Evolutionary conservation across 2,797 vertebrate genomes (phyloP).

Genomic region (Cottoperca gobio): DNA sequence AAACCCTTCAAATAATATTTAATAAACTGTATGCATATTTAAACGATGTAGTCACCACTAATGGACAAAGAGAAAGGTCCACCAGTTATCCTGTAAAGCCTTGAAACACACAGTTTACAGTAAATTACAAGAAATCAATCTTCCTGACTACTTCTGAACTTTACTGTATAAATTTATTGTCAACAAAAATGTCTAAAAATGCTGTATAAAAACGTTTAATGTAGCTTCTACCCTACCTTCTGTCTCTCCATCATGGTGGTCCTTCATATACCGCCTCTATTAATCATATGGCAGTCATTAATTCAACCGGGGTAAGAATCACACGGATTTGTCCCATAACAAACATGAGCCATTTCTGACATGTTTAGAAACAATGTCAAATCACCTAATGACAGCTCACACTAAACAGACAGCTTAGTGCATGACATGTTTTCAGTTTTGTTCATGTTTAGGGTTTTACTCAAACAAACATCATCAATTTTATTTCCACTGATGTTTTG

Average conservation of each 20-base stretch:
- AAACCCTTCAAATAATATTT: neutral
- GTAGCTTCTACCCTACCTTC: neutral
- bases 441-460: constrained; percentile 59
- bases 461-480: constrained; percentile 75
- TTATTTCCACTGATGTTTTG: constrained; percentile 40
- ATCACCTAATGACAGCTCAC: constrained; percentile 70
- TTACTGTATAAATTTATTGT: constrained; percentile 33
- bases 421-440: constrained; percentile 49
- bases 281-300: constrained; percentile 77
- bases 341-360: constrained; percentile 60
- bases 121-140: neutral
- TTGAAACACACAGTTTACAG: constrained; percentile 23
- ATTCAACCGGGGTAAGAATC: constrained; percentile 52
- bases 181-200: constrained; percentile 42
- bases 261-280: constrained; percentile 66
- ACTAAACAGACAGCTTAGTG: constrained; percentile 63
- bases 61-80: neutral
- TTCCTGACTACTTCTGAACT: constrained; percentile 19
- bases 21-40: constrained; percentile 13
- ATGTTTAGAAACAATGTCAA: constrained; percentile 75
- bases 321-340: constrained; percentile 57
- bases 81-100: constrained; percentile 1
- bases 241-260: constrained; percentile 67
- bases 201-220: constrained; percentile 8
- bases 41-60: neutral